These are phyloP conservation scores for Poecilia velifera DNA, from an alignment of 2,797 vertebrate genomes.

Conservation along the genomic window DNA sequence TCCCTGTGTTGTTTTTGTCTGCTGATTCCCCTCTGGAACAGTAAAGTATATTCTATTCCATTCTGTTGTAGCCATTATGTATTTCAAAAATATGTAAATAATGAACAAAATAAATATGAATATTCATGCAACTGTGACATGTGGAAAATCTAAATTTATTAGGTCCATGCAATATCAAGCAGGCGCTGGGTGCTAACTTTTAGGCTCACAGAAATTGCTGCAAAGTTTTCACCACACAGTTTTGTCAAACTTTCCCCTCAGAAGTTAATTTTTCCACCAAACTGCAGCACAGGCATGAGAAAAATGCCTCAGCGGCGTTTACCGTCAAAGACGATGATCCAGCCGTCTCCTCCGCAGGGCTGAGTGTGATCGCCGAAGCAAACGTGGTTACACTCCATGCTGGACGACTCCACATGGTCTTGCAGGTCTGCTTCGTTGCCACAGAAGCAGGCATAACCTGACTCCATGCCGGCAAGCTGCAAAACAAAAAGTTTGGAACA, in stretches of 20 bases:
- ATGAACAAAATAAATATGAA: neutral
- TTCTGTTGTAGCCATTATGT: too few species aligned
- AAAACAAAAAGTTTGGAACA: slow-evolving; percentile 49
- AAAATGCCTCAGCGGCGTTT: slow-evolving; percentile 69
- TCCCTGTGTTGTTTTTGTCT: too few species aligned
- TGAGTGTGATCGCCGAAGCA: slow-evolving; percentile 98
- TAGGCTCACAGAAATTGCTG: neutral
- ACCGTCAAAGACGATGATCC: slow-evolving; percentile 97
- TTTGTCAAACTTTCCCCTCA: neutral
- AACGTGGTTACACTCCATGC: slow-evolving; percentile 94
- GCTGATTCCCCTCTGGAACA: too few species aligned
- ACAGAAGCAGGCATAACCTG: slow-evolving; percentile 97
- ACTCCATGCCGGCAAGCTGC: slow-evolving; percentile 97
- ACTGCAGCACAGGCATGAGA: slow-evolving; percentile 1
- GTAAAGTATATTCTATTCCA: too few species aligned
- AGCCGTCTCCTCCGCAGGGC: slow-evolving; percentile 95
- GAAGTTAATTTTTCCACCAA: neutral
- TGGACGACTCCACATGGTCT: slow-evolving; percentile 87
- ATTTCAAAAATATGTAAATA: neutral
- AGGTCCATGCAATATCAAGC: neutral
- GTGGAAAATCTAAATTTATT: neutral
- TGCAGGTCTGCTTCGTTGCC: slow-evolving; percentile 92
- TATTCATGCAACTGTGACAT: neutral
- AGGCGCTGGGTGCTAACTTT: neutral
- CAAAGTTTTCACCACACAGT: neutral